These are phyloP conservation scores for Hypotaenidia okinawae DNA, from an alignment of 2,797 vertebrate species.

Conservation along the genomic window DNA sequence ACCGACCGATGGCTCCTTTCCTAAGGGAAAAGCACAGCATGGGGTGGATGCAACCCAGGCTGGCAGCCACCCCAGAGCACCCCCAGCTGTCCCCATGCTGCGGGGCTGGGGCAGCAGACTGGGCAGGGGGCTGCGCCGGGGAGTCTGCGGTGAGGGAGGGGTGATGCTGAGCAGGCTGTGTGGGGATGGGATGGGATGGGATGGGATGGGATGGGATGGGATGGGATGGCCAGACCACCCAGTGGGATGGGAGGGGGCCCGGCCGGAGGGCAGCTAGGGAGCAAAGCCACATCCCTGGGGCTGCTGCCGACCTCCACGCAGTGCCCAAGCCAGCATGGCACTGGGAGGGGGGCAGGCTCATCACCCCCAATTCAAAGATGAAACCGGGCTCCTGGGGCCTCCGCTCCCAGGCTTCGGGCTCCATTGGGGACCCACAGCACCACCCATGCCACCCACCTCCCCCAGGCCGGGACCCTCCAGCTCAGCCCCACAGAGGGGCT, in stretches of 20 bases:
- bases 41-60: not conserved
- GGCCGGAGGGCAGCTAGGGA: not conserved
- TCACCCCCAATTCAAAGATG: not conserved
- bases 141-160: not conserved
- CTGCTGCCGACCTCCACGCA: not conserved
- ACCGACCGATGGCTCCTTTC: not conserved
- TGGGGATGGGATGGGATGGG: not conserved
- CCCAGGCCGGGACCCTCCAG: constrained; percentile 1
- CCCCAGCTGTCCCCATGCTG: not conserved
- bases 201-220: too few relatives aligned
- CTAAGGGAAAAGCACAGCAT: not conserved
- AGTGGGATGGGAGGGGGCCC: not conserved
- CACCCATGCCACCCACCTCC: constrained; percentile 48
- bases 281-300: not conserved
- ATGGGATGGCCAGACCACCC: constrained; percentile 23
- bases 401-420: not conserved
- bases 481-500: constrained; percentile 43
- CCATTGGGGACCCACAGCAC: not conserved
- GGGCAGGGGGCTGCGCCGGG: not conserved
- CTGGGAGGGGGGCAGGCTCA: not conserved
- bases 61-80: not conserved
- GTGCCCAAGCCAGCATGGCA: not conserved
- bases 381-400: not conserved
- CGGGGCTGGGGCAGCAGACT: not conserved
- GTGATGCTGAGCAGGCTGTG: not conserved